Evolutionary conservation across 1,140 invertebrate species (phyloP).

Genomic region (Hylaeus volcanicus): DNA sequence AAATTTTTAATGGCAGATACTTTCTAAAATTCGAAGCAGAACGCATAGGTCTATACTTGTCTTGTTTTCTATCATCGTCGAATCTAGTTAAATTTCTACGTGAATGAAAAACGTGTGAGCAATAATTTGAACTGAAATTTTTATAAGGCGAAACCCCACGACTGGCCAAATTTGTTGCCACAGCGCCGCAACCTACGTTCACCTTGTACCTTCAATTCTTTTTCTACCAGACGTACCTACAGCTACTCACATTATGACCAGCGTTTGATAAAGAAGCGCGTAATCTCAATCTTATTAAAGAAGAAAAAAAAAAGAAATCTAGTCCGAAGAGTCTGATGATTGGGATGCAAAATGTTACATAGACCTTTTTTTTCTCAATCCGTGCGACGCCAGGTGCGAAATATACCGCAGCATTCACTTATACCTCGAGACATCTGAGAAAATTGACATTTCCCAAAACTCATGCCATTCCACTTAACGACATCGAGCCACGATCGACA

Average conservation of each 20-base stretch:
- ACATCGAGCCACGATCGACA: constrained; percentile 51
- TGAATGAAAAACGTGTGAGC: neutral
- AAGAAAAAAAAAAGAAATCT: constrained; percentile 63
- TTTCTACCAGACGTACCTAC: constrained; percentile 63
- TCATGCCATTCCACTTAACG: constrained; percentile 66
- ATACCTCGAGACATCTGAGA: constrained; percentile 40
- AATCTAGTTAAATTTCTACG: constrained; percentile 24
- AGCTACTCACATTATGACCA: constrained; percentile 56
- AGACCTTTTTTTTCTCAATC: constrained; percentile 55
- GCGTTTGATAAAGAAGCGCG: constrained; percentile 63
- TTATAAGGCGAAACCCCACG: constrained; percentile 36
- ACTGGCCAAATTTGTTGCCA: constrained; percentile 46
- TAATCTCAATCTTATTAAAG: constrained; percentile 59
- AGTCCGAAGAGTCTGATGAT: constrained; percentile 71
- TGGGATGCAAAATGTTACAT: constrained; percentile 50
- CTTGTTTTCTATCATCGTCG: constrained; percentile 25
- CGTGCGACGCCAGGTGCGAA: constrained; percentile 36
- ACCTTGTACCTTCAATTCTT: constrained; percentile 59
- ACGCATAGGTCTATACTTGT: constrained; percentile 32
- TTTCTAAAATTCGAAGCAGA: constrained; percentile 11
- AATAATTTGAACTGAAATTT: constrained; percentile 29
- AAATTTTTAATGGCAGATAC: constrained; percentile 21
- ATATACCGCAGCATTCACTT: constrained; percentile 40
- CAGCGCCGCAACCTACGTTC: constrained; percentile 38
- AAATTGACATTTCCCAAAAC: constrained; percentile 52